Evolutionary conservation across 2,888 invertebrate species (phyloP), one percentile per base, ranked within the genome.

Genomic region (Cremastinae sp.): DNA sequence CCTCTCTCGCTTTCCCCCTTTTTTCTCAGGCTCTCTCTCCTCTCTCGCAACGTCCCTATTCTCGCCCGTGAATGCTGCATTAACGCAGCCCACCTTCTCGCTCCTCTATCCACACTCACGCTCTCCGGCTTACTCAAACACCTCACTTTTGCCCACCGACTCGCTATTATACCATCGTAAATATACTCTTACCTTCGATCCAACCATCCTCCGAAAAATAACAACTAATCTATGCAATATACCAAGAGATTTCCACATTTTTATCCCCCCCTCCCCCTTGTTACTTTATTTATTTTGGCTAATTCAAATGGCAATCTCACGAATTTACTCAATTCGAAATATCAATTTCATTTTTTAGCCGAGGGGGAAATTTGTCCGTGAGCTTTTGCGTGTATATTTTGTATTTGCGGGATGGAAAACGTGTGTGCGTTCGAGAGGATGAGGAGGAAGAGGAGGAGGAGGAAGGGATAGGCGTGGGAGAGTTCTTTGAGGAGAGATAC

Each of bases 401-500:
- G 45, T 47, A 22, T 37, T 14, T 7, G 16, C 35, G 14, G 1
- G 3, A 37, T 22, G 37, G 14, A 61, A 47, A 35, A 41, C 55
- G 61, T 14, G 62, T 45, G 75, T 16, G 18, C 53, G 70, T 61
- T 59, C 64, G 45, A 37, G 47, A 65, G 70, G 65, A 49, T 53
- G 70, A 45, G 53, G 20, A 65, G 18, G 56, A 69, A 74, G 62
- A 53, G 28, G 64, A 53, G 74, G 70, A 43, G 69, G 53, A 68
- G 84, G 85, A 84, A 85, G 85, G 84, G 85, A 88, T 87, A 89
- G 88, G 89, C 89, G 89, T 89, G 89, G 88, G 89, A 89, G 89
- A 89, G 89, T 89, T 88, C 88, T 88, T 89, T 89, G 85, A 88
- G 88, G 84, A 87, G 84, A 89, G 89, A 89, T 89, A 88, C 84